These are phyloP conservation scores for Rhinichthys klamathensis DNA, from an alignment of 2,113 vertebrate genomes.

Conservation along the genomic window DNA sequence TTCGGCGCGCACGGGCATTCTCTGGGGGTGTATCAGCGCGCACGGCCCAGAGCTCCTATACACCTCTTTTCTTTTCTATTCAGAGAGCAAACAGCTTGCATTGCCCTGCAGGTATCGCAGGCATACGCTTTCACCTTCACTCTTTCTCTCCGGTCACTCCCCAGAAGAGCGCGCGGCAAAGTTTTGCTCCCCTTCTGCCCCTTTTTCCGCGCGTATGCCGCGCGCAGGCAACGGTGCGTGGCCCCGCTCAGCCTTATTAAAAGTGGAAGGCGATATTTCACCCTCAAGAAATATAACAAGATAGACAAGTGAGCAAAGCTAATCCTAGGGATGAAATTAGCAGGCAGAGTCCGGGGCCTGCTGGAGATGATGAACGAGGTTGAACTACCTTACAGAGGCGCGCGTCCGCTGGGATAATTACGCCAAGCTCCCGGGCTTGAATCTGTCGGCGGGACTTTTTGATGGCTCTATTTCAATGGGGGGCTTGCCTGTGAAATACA, in stretches of 20 bases:
- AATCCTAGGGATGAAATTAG: constrained; percentile 99
- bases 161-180: constrained; percentile 81
- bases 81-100: constrained; percentile 73
- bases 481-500: constrained; percentile 87
- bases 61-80: constrained; percentile 66
- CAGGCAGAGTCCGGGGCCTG: constrained; percentile 90
- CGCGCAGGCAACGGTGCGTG: constrained; percentile 81
- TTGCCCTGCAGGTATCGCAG: constrained; percentile 51
- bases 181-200: constrained; percentile 57
- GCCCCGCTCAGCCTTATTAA: constrained; percentile 91
- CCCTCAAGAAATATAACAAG: constrained; percentile 93
- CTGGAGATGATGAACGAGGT: constrained; percentile 93
- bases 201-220: constrained; percentile 49
- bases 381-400: constrained; percentile 93
- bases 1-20: constrained; percentile 49
- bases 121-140: constrained; percentile 90
- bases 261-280: constrained; percentile 93
- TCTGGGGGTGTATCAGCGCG: constrained; percentile 45
- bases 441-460: constrained; percentile 94
- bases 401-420: constrained; percentile 98
- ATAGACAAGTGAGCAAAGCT: constrained; percentile 94
- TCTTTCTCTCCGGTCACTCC: constrained; percentile 83
- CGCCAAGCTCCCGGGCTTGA: constrained; percentile 93
- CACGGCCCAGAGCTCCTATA: constrained; percentile 36
- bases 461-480: constrained; percentile 99